Conservation (phyloP, 1,140 invertebrate genomes). For the Varroa destructor region DNA sequence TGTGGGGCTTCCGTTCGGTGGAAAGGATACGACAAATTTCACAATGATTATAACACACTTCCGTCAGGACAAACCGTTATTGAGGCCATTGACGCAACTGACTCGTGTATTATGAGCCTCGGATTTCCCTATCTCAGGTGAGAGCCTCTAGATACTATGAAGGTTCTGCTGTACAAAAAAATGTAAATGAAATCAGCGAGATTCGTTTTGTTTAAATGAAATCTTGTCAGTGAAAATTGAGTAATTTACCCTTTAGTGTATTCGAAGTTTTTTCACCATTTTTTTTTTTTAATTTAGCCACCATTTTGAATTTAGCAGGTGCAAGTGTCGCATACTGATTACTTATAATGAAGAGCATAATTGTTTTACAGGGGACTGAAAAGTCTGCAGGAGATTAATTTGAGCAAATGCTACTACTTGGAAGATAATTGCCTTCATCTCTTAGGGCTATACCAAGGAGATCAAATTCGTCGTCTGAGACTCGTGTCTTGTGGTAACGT, state of each 20-base stretch:
- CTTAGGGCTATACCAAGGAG: neutral
- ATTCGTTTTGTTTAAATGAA: too few species aligned
- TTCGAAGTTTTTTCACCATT: neutral
- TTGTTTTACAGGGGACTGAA: constrained; percentile 3
- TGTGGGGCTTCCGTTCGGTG: constrained; percentile 64
- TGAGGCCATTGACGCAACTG: constrained; percentile 57
- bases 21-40: constrained; percentile 44
- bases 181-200: too few species aligned
- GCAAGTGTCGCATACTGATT: too few species aligned
- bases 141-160: too few species aligned
- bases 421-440: constrained; percentile 6
- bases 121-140: constrained; percentile 60
- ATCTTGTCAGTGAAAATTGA: neutral
- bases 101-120: constrained; percentile 58
- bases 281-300: neutral
- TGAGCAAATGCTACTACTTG: neutral
- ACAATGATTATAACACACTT: constrained; percentile 57
- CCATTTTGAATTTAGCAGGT: neutral
- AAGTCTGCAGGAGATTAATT: neutral
- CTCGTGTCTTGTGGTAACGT: neutral
- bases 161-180: too few species aligned
- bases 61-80: constrained; percentile 45
- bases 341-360: neutral
- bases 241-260: neutral
- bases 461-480: neutral